Conservation (phyloP, 2,113 vertebrate genomes). For the Myocastor coypus region DNA sequence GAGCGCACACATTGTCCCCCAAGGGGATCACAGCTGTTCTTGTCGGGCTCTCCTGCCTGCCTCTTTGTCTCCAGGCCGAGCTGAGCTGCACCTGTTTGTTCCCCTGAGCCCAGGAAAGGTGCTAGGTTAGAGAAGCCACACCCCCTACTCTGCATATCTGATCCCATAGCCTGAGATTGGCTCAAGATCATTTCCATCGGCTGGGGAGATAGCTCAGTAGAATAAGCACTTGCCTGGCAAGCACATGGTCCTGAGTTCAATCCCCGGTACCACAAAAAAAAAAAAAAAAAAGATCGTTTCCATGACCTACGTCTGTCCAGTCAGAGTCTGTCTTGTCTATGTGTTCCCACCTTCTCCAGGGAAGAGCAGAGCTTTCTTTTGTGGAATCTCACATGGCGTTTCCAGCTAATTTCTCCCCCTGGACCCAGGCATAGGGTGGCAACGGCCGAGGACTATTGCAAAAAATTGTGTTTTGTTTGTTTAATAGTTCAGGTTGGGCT, state of each 20-base stretch:
- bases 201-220: too few species aligned
- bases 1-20: background rate
- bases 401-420: background rate
- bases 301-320: background rate
- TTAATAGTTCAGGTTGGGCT: background rate
- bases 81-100: background rate
- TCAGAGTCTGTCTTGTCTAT: background rate
- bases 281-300: background rate
- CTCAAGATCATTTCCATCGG: background rate
- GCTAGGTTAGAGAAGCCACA: background rate
- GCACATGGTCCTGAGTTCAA: too few species aligned
- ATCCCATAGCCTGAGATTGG: background rate
- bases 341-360: background rate
- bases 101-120: background rate
- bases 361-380: background rate
- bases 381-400: background rate
- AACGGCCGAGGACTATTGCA: background rate
- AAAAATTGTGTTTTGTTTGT: background rate
- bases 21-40: too few species aligned
- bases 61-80: background rate
- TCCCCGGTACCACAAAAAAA: too few species aligned
- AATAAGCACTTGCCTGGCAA: too few species aligned
- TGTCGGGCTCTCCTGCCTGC: background rate
- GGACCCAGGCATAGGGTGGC: background rate
- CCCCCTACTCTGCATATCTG: background rate